phyloP scores from a whole-genome alignment of 2,113 vertebrate species.

The Phainopepla nitens region DNA sequence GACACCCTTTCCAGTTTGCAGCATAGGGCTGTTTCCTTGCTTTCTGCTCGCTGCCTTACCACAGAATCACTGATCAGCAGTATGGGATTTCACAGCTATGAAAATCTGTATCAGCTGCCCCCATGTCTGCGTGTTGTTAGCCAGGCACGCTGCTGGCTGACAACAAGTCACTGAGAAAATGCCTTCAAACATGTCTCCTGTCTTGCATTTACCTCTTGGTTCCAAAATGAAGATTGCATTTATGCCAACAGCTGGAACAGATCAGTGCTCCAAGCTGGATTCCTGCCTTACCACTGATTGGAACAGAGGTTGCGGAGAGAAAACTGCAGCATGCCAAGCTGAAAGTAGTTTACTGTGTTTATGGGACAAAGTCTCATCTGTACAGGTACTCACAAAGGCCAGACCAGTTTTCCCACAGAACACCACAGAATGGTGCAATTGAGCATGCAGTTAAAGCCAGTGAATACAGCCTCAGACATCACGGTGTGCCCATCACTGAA shows the following conservation, averaged over 20 bases:
- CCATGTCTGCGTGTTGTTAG: neutral
- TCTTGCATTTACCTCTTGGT: constrained; percentile 19
- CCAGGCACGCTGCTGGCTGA: neutral
- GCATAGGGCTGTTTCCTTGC: neutral
- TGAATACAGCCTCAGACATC: neutral
- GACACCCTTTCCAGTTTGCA: neutral
- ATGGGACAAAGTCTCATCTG: constrained; percentile 36
- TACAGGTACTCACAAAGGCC: constrained; percentile 24
- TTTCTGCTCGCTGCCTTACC: neutral
- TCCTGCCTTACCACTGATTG: constrained; percentile 2
- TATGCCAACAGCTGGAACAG: constrained; percentile 54
- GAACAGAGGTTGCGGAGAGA: neutral
- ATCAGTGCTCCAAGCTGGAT: constrained; percentile 31
- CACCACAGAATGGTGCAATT: neutral
- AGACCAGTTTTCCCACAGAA: neutral
- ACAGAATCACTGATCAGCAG: neutral
- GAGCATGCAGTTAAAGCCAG: neutral
- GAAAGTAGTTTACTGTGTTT: constrained; percentile 33
- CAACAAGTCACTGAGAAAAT: neutral
- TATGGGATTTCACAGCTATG: neutral
- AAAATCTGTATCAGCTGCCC: neutral
- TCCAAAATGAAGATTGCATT: constrained; percentile 33
- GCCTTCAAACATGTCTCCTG: neutral
- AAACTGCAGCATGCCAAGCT: constrained; percentile 5
- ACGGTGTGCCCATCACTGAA: neutral